phyloP scores from a whole-genome alignment of 2,797 vertebrate species.

The Apodemus agrarius region DNA sequence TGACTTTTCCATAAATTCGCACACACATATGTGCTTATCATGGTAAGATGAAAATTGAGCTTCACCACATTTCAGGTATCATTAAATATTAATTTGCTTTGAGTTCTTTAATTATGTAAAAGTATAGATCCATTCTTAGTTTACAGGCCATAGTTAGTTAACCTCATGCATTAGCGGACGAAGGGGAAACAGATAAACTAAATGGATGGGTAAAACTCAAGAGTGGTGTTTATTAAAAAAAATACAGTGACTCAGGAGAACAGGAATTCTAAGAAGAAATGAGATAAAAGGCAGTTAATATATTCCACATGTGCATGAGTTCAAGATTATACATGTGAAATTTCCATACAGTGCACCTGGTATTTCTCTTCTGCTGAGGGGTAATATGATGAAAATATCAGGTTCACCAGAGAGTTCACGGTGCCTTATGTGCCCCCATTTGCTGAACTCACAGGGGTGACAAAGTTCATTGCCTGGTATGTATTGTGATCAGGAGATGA shows the following conservation, averaged over 20 bases:
- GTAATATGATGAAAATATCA: background rate
- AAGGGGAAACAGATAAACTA: background rate
- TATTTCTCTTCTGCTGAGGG: background rate
- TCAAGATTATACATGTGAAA: background rate
- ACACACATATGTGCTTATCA: background rate
- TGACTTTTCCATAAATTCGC: background rate
- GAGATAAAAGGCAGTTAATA: background rate
- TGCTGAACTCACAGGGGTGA: background rate
- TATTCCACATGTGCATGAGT: background rate
- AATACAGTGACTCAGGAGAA: background rate
- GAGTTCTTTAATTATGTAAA: background rate
- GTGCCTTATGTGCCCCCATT: background rate
- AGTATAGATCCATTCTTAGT: background rate
- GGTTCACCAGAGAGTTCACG: background rate
- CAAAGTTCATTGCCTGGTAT: background rate
- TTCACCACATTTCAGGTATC: background rate
- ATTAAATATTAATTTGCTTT: background rate
- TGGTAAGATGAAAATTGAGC: background rate
- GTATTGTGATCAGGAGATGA: background rate
- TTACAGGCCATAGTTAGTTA: background rate
- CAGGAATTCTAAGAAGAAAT: background rate
- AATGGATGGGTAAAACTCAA: background rate
- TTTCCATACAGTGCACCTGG: background rate
- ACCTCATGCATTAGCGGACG: background rate
- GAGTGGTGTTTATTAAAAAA: background rate